Evolutionary conservation across 2,113 vertebrate genomes (phyloP), one percentile per base, ranked within the genome.

Genomic region (Globicephala melas): DNA sequence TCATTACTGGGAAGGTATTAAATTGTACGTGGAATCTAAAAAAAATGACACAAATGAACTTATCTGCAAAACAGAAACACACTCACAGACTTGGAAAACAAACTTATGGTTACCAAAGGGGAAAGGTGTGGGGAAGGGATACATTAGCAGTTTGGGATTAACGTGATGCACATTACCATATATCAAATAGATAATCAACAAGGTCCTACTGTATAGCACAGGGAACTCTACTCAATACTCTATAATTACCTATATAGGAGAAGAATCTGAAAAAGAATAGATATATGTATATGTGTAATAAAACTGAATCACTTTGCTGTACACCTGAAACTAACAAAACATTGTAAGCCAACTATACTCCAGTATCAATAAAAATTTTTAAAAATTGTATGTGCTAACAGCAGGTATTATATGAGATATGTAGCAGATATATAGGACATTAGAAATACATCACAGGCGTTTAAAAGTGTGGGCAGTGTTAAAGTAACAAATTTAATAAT

Each of bases 121-220:
- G 1, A 9, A 3, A 50, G 44, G 44, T 2, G 74, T 10, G 1
- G 8, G 4, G 17, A 0, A 31, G 26, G 73, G 73, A 76, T 25
- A 74, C 4, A 10, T 1, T 6, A 44, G 74, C 28, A 33, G 17
- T 0, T 6, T 0, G 17, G 28, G 74, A 6, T 11, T 33, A 6
- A 50, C 44, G 11, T 41, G 6, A 58, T 58, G 20, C 73, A 6
- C 15, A 50, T 5, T 58, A 5, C 41, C 15, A 0, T 0, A 2
- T 8, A 31, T 3, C 3, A 33, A 58, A 58, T 21, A 58, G 55
- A 58, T 58, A 58, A 58, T 58, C 55, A 58, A 55, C 47, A 33
- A 20, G 28, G 15, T 6, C 28, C 44, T 50, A 20, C 15, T 5
- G 44, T 3, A 6, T 4, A 20, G 26, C 73, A 20, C 15, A 20